A percentile compares a stretch with the other conserved stretches of the same genome.
Evolutionary conservation across 2,797 vertebrate species (phyloP).

Genomic region (Phylloscopus collybita): DNA sequence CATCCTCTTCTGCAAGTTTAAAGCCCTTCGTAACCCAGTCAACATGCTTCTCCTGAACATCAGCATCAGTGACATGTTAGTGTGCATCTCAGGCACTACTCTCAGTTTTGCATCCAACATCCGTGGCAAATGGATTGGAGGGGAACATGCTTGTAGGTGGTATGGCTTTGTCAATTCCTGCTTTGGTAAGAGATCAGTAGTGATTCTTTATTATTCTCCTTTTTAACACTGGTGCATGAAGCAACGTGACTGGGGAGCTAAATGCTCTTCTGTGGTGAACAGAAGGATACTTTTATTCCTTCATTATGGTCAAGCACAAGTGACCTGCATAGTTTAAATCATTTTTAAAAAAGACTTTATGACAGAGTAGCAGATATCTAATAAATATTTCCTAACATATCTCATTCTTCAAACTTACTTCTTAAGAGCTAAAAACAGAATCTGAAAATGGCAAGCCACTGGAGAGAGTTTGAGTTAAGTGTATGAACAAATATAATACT

Average conservation of each 20-base stretch:
- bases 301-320: not conserved
- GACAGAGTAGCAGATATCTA: not conserved
- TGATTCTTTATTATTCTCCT: not conserved
- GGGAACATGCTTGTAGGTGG: conserved; percentile 85
- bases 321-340: not conserved
- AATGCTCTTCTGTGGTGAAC: not conserved
- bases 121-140: conserved; percentile 85
- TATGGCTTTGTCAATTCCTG: conserved; percentile 94
- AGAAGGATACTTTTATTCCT: not conserved
- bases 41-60: conserved; percentile 93
- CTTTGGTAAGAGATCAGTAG: conserved; percentile 80
- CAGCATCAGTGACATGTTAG: conserved; percentile 90
- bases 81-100: conserved; percentile 89
- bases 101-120: conserved; percentile 89
- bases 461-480: not conserved
- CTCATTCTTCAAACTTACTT: not conserved
- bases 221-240: not conserved
- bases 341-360: not conserved
- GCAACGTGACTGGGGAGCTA: not conserved
- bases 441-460: not conserved
- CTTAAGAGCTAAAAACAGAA: not conserved
- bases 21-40: conserved; percentile 88
- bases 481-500: not conserved
- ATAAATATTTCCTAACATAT: not conserved
- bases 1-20: conserved; percentile 90